Percentiles rank a stretch among this genome's conserved stretches.
Conservation (phyloP, 2,113 vertebrate genomes). For the Thinocorus orbignyianus region DNA sequence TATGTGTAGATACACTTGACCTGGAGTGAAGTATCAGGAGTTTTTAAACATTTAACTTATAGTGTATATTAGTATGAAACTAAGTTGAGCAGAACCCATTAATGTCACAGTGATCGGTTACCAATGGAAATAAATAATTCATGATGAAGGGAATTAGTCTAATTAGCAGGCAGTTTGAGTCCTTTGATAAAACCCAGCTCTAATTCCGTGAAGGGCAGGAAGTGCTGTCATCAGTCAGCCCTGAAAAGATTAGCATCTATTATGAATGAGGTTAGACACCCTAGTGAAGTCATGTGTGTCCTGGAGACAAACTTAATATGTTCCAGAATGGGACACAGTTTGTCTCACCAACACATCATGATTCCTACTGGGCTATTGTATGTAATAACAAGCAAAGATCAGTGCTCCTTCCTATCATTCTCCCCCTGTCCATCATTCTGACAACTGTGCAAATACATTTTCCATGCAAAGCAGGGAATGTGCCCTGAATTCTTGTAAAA, state of each 20-base stretch:
- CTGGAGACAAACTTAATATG: conserved; percentile 97
- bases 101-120: conserved; percentile 95
- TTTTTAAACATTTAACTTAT: conserved; percentile 83
- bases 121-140: conserved; percentile 99
- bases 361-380: conserved; percentile 88
- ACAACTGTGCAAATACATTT: conserved; percentile 91
- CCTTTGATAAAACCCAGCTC: conserved; percentile 96
- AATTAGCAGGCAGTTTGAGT: conserved; percentile 99
- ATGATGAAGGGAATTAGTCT: conserved; percentile 96
- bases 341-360: conserved; percentile 82
- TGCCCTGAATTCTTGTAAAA: conserved; percentile 75
- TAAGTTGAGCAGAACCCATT: conserved; percentile 91
- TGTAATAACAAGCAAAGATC: conserved; percentile 85
- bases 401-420: conserved; percentile 74
- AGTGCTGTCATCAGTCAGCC: conserved; percentile 97
- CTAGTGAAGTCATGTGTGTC: conserved; percentile 96
- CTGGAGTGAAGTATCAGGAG: conserved; percentile 74
- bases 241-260: conserved; percentile 98
- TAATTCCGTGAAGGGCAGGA: conserved; percentile 97
- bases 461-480: conserved; percentile 84
- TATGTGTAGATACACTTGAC: conserved; percentile 68
- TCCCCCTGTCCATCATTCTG: conserved; percentile 87
- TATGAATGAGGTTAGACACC: conserved; percentile 94
- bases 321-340: conserved; percentile 90
- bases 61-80: conserved; percentile 88